A percentile compares a stretch with the other conserved stretches of the same genome.
Conservation (phyloP, 1,140 invertebrate genomes). For the Diprion similis region DNA sequence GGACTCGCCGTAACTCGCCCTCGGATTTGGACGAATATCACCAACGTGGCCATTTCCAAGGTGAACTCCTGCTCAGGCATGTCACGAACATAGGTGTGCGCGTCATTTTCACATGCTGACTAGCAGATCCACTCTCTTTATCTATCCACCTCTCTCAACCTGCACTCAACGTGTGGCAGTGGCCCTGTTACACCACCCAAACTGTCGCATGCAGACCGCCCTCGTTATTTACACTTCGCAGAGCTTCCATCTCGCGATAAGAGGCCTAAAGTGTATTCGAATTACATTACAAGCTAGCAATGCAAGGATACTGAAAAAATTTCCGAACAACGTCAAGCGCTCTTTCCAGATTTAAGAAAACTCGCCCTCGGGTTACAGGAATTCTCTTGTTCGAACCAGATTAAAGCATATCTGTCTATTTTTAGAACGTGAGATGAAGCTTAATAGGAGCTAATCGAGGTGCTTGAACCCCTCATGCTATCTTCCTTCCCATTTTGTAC, state of each 20-base stretch:
- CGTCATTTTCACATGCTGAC: background rate
- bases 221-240: conserved; percentile 49
- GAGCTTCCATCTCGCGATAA: conserved; percentile 42
- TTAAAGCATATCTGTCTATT: no score
- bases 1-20: no score
- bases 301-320: no score
- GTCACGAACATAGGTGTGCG: background rate
- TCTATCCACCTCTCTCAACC: background rate
- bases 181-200: conserved; percentile 40
- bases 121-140: background rate
- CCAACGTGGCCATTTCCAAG: no score
- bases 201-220: conserved; percentile 42
- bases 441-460: background rate
- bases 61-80: background rate
- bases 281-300: no score
- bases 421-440: no score
- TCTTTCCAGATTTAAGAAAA: no score
- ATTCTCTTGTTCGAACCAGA: no score
- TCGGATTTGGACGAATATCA: no score
- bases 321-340: no score
- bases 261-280: conserved; percentile 25
- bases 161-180: background rate
- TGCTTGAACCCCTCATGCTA: no score
- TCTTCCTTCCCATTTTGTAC: conserved; percentile 30
- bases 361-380: no score